phyloP scores from a whole-genome alignment of 2,888 invertebrate species.

The Empis livida region DNA sequence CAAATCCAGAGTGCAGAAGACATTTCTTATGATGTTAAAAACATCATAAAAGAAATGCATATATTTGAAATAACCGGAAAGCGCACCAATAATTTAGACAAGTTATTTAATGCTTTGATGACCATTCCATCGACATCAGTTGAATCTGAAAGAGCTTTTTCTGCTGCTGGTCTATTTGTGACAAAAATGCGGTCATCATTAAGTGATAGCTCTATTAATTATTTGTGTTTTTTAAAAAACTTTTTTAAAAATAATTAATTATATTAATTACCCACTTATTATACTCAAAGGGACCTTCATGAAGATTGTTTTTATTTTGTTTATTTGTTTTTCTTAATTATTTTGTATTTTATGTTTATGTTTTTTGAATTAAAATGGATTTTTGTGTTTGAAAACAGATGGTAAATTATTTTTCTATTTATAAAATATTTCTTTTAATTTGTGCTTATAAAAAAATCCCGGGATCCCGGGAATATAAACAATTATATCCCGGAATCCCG shows the following conservation, averaged over 20 bases:
- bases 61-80: background rate
- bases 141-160: constrained; percentile 1
- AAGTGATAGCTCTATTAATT: background rate
- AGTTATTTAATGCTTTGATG: background rate
- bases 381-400: too few species aligned
- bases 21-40: background rate
- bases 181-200: background rate
- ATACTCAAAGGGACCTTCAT: too few species aligned
- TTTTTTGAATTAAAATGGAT: too few species aligned
- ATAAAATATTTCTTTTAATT: too few species aligned
- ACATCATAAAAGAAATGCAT: background rate
- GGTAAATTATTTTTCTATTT: too few species aligned
- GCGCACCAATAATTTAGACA: background rate
- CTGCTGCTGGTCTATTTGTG: background rate
- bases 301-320: too few species aligned
- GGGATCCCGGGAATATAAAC: too few species aligned
- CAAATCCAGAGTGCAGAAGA: background rate
- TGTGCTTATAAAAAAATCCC: too few species aligned
- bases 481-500: too few species aligned
- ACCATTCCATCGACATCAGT: background rate
- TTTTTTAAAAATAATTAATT: background rate
- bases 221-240: background rate
- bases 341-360: too few species aligned
- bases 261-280: too few species aligned
- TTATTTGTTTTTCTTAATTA: too few species aligned